Evolutionary conservation across 2,113 vertebrate genomes (phyloP), one percentile per base, ranked within the genome.

Genomic region (Toxotes chatareus): DNA sequence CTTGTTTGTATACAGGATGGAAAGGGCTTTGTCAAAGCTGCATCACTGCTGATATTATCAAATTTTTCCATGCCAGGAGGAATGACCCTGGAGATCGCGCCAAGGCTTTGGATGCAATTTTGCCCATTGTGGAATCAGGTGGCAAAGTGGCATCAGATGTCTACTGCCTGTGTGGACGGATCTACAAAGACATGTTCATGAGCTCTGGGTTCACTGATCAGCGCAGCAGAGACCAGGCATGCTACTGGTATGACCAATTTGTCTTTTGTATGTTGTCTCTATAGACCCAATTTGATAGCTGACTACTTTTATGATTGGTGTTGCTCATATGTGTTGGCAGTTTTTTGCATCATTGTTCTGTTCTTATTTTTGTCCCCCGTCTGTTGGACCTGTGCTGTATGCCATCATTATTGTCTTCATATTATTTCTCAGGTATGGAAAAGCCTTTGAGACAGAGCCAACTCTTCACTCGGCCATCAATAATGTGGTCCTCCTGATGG

Each of bases 151-250:
- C 95, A 0, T 97, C 97, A 0, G 97, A 98, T 27, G 93, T 97
- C 16, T 96, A 95, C 92, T 98, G 97, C 90, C 94, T 99, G 83
- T 98, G 97, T 5, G 97, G 97, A 31, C 97, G 97, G 1, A 92
- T 99, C 91, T 99, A 97, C 93, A 99, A 99, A 89, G 97, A 99
- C 94, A 94, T 94, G 90, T 98, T 98, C 94, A 94, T 97, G 81
- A 91, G 92, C 90, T 97, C 97, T 0, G 87, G 91, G 34, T 95
- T 97, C 92, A 93, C 73, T 0, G 94, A 97, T 73, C 40, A 87
- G 0, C 1, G 49, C 66, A 94, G 90, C 74, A 94, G 96, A 69
- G 96, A 97, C 83, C 94, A 86, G 87, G 95, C 97, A 67, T 94
- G 95, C 62, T 93, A 94, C 72, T 98, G 97, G 97, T 98, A 91